phyloP scores from a whole-genome alignment of 2,113 vertebrate species.

The Seriola rivoliana region DNA sequence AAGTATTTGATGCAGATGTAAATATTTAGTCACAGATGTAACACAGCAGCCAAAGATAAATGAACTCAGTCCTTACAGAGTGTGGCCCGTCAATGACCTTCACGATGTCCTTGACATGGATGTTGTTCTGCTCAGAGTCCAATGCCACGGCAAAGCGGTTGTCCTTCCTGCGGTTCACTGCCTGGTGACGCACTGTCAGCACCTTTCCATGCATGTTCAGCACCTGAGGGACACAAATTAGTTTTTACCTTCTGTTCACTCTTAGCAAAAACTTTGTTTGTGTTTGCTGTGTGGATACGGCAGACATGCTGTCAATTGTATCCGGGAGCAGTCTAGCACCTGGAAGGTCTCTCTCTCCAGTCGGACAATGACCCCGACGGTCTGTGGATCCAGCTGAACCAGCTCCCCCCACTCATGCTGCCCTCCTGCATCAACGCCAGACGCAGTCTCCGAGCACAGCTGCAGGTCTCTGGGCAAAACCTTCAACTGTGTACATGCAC shows the following conservation, averaged over 20 bases:
- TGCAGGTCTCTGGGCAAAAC: conserved; percentile 95
- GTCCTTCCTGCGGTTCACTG: conserved; percentile 93
- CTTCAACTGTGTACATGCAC: conserved; percentile 84
- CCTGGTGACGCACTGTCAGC: conserved; percentile 93
- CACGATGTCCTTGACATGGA: conserved; percentile 96
- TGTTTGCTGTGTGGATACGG: not conserved
- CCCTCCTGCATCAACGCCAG: conserved; percentile 93
- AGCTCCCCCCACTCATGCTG: conserved; percentile 98
- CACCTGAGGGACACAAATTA: conserved; percentile 81
- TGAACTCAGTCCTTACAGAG: conserved; percentile 83
- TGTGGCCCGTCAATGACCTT: conserved; percentile 97
- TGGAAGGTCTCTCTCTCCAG: conserved; percentile 96
- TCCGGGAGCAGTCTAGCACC: conserved; percentile 72
- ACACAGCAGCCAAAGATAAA: not conserved
- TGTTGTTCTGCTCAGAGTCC: conserved; percentile 97
- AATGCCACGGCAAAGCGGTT: conserved; percentile 94
- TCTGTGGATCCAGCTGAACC: conserved; percentile 94
- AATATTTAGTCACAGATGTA: not conserved
- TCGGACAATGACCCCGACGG: conserved; percentile 93
- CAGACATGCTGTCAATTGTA: not conserved
- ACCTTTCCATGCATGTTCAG: conserved; percentile 97
- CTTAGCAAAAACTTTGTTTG: not conserved
- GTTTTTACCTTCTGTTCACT: not conserved
- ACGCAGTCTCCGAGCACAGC: conserved; percentile 96
- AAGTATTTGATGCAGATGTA: not conserved